Percentiles rank a stretch among this genome's conserved stretches.
phyloP scores from a whole-genome alignment of 64 coral and sea anemone genomes.

The Montipora foliosa region DNA sequence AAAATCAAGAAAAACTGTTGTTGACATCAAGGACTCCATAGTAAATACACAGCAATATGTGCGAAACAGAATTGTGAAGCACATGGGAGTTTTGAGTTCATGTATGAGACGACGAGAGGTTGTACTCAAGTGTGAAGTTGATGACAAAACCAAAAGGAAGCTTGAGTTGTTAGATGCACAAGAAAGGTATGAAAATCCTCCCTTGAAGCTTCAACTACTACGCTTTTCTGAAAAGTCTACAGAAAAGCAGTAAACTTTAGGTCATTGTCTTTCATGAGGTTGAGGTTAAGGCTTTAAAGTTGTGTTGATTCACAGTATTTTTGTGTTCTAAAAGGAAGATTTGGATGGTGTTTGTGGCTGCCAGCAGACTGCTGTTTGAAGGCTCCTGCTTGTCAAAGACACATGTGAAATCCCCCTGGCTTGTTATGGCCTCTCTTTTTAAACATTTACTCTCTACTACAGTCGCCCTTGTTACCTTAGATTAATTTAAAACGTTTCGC shows the following conservation, averaged over 20 bases:
- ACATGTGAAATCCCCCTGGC: too few species aligned
- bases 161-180: constrained; percentile 67
- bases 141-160: constrained; percentile 55
- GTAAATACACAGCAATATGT: constrained; percentile 34
- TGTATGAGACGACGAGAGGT: constrained; percentile 56
- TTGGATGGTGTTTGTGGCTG: background rate
- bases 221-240: too few species aligned
- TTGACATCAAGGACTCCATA: constrained; percentile 51
- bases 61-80: constrained; percentile 67
- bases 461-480: too few species aligned
- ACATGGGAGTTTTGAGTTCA: constrained; percentile 53
- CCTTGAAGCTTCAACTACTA: too few species aligned
- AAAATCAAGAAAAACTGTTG: constrained; percentile 62
- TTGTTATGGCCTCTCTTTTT: too few species aligned
- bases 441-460: too few species aligned
- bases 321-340: background rate
- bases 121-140: constrained; percentile 32
- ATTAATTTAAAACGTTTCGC: too few species aligned
- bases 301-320: background rate
- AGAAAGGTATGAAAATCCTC: constrained; percentile 50
- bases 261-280: too few species aligned
- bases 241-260: too few species aligned
- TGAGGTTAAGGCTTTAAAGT: too few species aligned
- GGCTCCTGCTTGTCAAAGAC: background rate
- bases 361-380: background rate